Percentiles rank a stretch among this genome's conserved stretches.
Conservation (phyloP, 2,888 invertebrate species). For the Formica aserva region DNA sequence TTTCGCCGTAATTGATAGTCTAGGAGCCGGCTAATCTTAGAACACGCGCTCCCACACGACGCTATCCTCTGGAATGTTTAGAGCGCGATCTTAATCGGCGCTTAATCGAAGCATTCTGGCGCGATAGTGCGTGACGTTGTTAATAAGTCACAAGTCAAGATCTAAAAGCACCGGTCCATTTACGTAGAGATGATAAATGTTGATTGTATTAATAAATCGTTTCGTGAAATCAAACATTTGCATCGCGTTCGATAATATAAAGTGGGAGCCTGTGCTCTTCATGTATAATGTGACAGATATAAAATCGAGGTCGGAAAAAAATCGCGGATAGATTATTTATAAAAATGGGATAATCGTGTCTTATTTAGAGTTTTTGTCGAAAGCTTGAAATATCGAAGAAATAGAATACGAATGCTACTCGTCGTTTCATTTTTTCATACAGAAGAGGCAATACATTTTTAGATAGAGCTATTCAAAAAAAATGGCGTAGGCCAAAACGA, state of each 20-base stretch:
- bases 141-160: constrained; percentile 13
- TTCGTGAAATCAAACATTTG: constrained; percentile 53
- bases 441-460: neutral
- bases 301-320: neutral
- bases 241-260: constrained; percentile 22
- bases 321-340: constrained; percentile 8
- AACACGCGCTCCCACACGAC: neutral
- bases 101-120: neutral
- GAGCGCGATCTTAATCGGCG: neutral
- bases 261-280: too few relatives aligned
- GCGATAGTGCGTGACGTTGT: neutral
- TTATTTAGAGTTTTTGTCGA: neutral
- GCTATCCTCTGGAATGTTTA: constrained; percentile 1
- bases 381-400: neutral
- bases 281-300: neutral
- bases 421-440: neutral
- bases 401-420: neutral
- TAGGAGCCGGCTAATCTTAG: neutral
- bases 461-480: neutral
- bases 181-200: neutral
- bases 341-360: neutral
- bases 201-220: neutral
- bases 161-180: neutral
- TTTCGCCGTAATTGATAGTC: neutral
- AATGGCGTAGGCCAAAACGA: neutral